Evolutionary conservation across 2,113 vertebrate genomes (phyloP).

Genomic region (Seriola aureovittata): DNA sequence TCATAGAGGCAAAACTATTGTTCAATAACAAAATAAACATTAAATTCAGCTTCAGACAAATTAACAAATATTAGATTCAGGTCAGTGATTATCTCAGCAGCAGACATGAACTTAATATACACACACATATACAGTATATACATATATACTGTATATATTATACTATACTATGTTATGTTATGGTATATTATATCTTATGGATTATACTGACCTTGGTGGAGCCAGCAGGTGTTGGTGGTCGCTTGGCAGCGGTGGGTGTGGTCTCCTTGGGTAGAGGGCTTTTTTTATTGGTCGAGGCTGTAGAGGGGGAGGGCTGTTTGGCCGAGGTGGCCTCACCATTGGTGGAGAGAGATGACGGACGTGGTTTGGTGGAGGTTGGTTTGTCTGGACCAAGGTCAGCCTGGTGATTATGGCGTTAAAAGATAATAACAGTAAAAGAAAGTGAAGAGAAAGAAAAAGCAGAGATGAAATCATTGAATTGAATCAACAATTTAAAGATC

Average conservation of each 20-base stretch:
- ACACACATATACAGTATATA: too few species aligned
- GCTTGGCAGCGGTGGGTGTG: constrained; percentile 80
- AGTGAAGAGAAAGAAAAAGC: constrained; percentile 39
- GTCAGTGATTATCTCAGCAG: too few species aligned
- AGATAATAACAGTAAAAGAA: constrained; percentile 56
- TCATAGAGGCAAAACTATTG: too few species aligned
- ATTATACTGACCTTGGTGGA: constrained; percentile 88
- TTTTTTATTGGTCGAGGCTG: constrained; percentile 88
- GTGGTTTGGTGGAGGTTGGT: constrained; percentile 86
- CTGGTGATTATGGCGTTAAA: constrained; percentile 80
- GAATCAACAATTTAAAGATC: constrained; percentile 32
- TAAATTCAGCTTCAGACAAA: too few species aligned
- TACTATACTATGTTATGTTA: too few species aligned
- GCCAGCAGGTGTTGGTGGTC: constrained; percentile 56
- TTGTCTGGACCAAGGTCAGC: constrained; percentile 85
- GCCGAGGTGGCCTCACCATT: constrained; percentile 79
- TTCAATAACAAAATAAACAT: too few species aligned
- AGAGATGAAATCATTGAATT: constrained; percentile 55
- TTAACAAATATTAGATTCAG: too few species aligned
- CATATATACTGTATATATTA: too few species aligned
- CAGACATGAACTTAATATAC: too few species aligned
- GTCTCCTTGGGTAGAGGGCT: constrained; percentile 84
- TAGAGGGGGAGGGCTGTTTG: constrained; percentile 85
- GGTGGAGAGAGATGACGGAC: constrained; percentile 82
- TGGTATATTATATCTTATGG: neutral